Evolutionary conservation across 2,113 vertebrate genomes (phyloP).

Genomic region (Holacanthus passer): DNA sequence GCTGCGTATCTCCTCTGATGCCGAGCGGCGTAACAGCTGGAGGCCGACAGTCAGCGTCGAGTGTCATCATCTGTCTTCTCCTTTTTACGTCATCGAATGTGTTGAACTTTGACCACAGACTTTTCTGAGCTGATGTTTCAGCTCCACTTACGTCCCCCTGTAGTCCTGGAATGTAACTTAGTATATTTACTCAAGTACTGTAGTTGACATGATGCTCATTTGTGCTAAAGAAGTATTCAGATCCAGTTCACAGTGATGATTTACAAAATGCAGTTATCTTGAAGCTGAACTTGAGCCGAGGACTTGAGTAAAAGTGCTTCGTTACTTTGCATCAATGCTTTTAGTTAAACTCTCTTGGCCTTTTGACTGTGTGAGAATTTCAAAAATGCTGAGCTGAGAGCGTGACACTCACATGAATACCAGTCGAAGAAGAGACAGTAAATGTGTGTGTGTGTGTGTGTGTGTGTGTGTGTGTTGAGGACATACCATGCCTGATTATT

Average conservation of each 20-base stretch:
- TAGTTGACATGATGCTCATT: no score
- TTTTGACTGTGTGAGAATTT: constrained; percentile 25
- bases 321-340: not conserved
- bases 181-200: not conserved
- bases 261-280: no score
- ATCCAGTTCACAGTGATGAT: no score
- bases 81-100: constrained; percentile 43
- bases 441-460: not conserved
- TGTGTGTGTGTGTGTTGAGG: constrained; percentile 19
- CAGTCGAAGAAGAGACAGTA: constrained; percentile 12
- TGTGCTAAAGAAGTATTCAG: no score
- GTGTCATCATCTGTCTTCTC: constrained; percentile 56
- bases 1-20: constrained; percentile 48
- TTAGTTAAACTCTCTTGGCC: not conserved
- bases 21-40: constrained; percentile 46
- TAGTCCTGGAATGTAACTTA: not conserved
- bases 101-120: constrained; percentile 36
- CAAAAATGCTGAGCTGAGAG: constrained; percentile 33
- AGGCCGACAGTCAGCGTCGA: constrained; percentile 17
- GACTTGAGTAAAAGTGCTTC: not conserved
- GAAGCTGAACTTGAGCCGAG: no score
- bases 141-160: constrained; percentile 24
- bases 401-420: not conserved
- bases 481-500: constrained; percentile 68
- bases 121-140: not conserved